Evolutionary conservation across 2,797 vertebrate species (phyloP).

Genomic region (Muraenolepis orangiensis): DNA sequence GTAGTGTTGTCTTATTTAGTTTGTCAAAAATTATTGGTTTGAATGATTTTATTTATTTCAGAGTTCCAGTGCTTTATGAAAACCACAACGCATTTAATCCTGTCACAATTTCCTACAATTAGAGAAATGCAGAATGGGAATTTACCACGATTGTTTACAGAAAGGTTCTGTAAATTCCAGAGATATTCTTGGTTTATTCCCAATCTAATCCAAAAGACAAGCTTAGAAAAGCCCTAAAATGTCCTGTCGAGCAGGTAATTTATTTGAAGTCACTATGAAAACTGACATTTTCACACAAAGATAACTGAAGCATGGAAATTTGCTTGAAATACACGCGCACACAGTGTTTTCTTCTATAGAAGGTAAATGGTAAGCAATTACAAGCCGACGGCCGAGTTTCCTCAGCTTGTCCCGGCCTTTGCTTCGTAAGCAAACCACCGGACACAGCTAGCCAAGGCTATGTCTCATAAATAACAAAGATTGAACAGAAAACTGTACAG

Average conservation of each 20-base stretch:
- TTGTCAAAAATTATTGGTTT: too few relatives aligned
- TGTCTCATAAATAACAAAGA: constrained; percentile 62
- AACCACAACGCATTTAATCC: too few relatives aligned
- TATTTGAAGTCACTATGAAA: constrained; percentile 73
- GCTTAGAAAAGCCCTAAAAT: constrained; percentile 42
- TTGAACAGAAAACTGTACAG: constrained; percentile 42
- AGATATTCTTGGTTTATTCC: not conserved
- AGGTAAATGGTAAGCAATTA: constrained; percentile 59
- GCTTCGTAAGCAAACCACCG: constrained; percentile 15
- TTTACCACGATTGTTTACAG: too few relatives aligned
- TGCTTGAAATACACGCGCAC: constrained; percentile 43
- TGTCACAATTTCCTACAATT: too few relatives aligned
- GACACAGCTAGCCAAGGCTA: constrained; percentile 18
- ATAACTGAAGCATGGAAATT: constrained; percentile 62
- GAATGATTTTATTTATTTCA: too few relatives aligned
- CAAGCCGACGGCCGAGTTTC: constrained; percentile 22
- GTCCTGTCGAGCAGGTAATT: constrained; percentile 55
- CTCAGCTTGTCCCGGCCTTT: constrained; percentile 7
- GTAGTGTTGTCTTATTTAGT: too few relatives aligned
- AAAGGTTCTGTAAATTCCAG: too few relatives aligned
- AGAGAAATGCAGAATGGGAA: too few relatives aligned
- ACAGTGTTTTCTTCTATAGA: constrained; percentile 38
- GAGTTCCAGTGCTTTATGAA: too few relatives aligned
- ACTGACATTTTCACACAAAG: constrained; percentile 66
- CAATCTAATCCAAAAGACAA: not conserved